Evolutionary conservation across 2,113 vertebrate genomes (phyloP), one percentile per base, ranked within the genome.

Genomic region (Irena cyanogastra): DNA sequence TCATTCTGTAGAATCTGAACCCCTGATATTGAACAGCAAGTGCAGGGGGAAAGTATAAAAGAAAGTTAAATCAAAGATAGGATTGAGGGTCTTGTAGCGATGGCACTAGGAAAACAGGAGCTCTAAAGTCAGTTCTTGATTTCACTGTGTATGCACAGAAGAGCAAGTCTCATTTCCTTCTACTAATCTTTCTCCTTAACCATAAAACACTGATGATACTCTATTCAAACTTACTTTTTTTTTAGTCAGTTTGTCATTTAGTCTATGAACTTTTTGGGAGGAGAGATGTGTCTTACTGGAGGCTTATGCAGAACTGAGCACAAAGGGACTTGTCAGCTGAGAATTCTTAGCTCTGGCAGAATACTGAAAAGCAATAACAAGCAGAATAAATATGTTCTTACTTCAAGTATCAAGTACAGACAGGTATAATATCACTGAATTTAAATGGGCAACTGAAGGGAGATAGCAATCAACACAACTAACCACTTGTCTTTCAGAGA

Each of bases 1-100:
- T 96, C 92, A 96, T 88, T 90, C 64, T 26, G 9, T 33, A 71
- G 85, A 88, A 92, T 81, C 47, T 83, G 88, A 96, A 80, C 28
- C 45, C 42, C 70, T 90, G 82, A 80, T 95, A 95, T 42, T 52
- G 60, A 96, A 90, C 95, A 96, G 95, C 79, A 95, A 88, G 90
- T 90, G 76, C 57, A 77, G 41, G 56, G n/a, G 27, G n/a, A 83
- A 96, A 64, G 68, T 70, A 83, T 33, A 94, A 88, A 95, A 91
- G 69, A 71, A 74, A 90, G 76, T 71, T 91, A 94, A 75, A 86
- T 89, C 90, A 95, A 96, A 97, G 24, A 24, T 74, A 88, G 53
- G 47, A 94, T 22, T 49, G 90, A 95, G 93, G 35, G 77, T 63
- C 61, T 89, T 93, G 50, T 83, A 69, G 33, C 28, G 88, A 80